These are phyloP conservation scores for Latrodectus hesperus DNA, from an alignment of 2,888 invertebrate genomes.

Conservation along the genomic window DNA sequence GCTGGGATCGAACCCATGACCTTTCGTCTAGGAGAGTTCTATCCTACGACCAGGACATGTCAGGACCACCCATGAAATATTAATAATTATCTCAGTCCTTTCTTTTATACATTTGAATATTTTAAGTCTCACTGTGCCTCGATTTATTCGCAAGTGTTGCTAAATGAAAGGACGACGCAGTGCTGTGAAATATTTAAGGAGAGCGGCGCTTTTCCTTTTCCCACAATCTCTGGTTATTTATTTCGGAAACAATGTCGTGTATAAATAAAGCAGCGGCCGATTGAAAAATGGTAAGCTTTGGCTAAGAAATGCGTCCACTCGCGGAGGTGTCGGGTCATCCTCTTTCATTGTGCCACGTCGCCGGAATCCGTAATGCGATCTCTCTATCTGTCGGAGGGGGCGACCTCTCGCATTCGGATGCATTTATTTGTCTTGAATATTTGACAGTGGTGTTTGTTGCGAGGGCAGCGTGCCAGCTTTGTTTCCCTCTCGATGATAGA, in stretches of 20 bases:
- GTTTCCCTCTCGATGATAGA: constrained; percentile 50
- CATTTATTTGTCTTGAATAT: constrained; percentile 67
- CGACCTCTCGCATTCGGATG: constrained; percentile 49
- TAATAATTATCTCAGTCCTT: no score
- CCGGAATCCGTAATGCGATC: constrained; percentile 64
- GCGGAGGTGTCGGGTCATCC: constrained; percentile 61
- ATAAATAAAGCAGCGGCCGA: constrained; percentile 62
- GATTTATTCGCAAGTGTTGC: no score
- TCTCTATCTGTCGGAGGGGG: constrained; percentile 57
- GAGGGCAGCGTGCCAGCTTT: constrained; percentile 55
- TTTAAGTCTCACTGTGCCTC: no score
- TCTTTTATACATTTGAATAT: no score
- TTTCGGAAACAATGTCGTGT: constrained; percentile 33
- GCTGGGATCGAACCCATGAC: no score
- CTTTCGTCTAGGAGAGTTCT: no score
- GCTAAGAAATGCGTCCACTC: constrained; percentile 42
- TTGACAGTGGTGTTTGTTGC: constrained; percentile 63
- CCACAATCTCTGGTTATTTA: not conserved
- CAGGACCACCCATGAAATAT: no score
- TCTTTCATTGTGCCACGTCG: constrained; percentile 57
- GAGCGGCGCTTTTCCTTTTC: constrained; percentile 4
- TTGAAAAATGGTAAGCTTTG: constrained; percentile 62
- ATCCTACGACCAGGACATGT: no score
- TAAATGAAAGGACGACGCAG: no score
- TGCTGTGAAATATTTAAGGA: not conserved